These are phyloP conservation scores for Andricus grossulariae DNA, from an alignment of 1,140 invertebrate species.

Conservation along the genomic window DNA sequence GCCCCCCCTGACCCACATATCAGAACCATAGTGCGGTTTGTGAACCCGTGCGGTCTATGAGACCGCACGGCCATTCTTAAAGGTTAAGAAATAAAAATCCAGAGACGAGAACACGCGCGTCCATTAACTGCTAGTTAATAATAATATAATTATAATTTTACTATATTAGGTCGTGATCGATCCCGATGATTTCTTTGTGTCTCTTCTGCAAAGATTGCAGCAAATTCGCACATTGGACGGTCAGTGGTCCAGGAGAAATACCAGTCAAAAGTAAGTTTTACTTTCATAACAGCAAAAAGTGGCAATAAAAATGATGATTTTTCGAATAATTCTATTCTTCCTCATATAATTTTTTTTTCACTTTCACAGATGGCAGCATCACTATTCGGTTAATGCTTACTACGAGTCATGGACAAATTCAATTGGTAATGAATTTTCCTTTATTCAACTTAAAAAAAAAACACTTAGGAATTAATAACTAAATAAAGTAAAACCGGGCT, in stretches of 20 bases:
- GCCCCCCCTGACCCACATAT: no score
- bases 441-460: neutral
- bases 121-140: neutral
- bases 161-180: constrained; percentile 73
- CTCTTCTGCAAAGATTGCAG: constrained; percentile 73
- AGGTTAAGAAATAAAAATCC: no score
- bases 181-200: constrained; percentile 78
- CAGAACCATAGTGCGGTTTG: no score
- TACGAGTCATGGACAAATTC: constrained; percentile 80
- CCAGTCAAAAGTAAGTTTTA: constrained; percentile 59
- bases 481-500: neutral
- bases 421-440: constrained; percentile 76
- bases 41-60: no score
- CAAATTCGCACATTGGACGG: constrained; percentile 67
- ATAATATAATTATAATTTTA: constrained; percentile 18
- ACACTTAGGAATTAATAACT: neutral
- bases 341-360: neutral
- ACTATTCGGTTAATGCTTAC: constrained; percentile 78
- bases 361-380: constrained; percentile 70
- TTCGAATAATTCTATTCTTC: constrained; percentile 26
- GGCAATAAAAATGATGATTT: neutral
- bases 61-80: no score
- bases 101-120: no score
- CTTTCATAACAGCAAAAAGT: no score
- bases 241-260: constrained; percentile 54